Conservation (phyloP, 2,888 invertebrate species). For the Stomorhina lunata region DNA sequence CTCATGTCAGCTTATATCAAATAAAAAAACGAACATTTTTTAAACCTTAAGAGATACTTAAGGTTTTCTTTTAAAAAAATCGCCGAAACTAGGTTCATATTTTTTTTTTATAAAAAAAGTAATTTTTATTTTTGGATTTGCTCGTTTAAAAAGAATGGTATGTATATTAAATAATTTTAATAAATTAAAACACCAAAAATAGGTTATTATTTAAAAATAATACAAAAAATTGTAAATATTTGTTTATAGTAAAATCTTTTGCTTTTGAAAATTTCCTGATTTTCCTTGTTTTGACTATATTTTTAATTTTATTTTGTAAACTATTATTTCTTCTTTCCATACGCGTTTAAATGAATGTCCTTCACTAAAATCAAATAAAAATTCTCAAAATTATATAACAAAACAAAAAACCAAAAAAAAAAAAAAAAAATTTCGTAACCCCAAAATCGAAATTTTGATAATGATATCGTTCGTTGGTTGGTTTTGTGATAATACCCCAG, state of each 20-base stretch:
- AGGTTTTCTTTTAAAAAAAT: not conserved
- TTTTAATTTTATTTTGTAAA: constrained; percentile 66
- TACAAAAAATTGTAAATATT: not conserved
- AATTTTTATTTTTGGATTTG: constrained; percentile 43
- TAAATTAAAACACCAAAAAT: not conserved
- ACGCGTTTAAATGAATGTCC: constrained; percentile 53
- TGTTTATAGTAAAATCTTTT: constrained; percentile 9
- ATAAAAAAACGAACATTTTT: too few species aligned
- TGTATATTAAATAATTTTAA: constrained; percentile 27
- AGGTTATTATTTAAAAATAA: constrained; percentile 5
- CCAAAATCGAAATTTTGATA: not conserved
- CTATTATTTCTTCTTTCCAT: constrained; percentile 68
- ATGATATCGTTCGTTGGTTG: not conserved
- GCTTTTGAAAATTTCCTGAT: constrained; percentile 11
- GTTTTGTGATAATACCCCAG: constrained; percentile 80
- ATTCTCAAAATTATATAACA: constrained; percentile 15
- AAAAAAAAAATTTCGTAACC: constrained; percentile 11
- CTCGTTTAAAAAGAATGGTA: constrained; percentile 42
- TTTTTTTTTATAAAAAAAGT: constrained; percentile 3
- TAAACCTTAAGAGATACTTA: too few species aligned
- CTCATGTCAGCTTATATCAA: too few species aligned
- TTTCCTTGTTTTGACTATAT: constrained; percentile 43
- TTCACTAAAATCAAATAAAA: constrained; percentile 28
- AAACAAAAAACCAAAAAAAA: constrained; percentile 27
- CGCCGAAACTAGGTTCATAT: not conserved